Evolutionary conservation across 1,140 invertebrate species (phyloP), one percentile per base, ranked within the genome.

Genomic region (Drosophila trapezifrons): DNA sequence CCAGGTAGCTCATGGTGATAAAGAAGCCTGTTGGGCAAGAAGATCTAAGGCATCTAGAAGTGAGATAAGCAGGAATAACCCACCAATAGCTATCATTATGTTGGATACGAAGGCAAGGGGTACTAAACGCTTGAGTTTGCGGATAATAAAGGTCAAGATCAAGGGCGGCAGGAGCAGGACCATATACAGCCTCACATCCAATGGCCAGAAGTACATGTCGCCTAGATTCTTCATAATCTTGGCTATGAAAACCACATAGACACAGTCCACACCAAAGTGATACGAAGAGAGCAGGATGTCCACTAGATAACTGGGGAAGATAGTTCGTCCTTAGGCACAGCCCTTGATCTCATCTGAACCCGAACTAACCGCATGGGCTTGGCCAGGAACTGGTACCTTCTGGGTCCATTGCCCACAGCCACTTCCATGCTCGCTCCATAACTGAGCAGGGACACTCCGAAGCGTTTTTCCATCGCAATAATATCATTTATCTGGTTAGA

Each of bases 111-210:
- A 32, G 13, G 83, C 43, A 40, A 82, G 76, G 2, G 83, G 46
- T 0, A 82, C 42, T 3, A 86, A 45, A n/a, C 51, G 59, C 17
- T 74, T 87, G 0, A 79, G 18, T 42, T 70, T 46, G 0, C 83
- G 47, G 12, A 87, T 43, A 1, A 76, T 13, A n/a, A 82, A 86
- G 1, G 59, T 73, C 4, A 70, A 0, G 10, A 82, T 12, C 29
- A 86, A 15, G 0, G 83, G 83, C 13, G 2, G 76, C 55, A 3
- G 51, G 0, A 86, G 62, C 10, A 79, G 13, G 1, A 56, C 79
- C 62, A 86, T 86, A 18, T 86, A 87, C 6, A 86, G 49, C 4
- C 83, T 80, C 5, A 42, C 54, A 55, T 87, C 83, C 4, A 82
- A n/a, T 0, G 43, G 22, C 25, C n/a, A 37, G 0, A 79, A 6